phyloP scores from a whole-genome alignment of 2,113 vertebrate genomes.

The Psilopsiagon aurifrons region DNA sequence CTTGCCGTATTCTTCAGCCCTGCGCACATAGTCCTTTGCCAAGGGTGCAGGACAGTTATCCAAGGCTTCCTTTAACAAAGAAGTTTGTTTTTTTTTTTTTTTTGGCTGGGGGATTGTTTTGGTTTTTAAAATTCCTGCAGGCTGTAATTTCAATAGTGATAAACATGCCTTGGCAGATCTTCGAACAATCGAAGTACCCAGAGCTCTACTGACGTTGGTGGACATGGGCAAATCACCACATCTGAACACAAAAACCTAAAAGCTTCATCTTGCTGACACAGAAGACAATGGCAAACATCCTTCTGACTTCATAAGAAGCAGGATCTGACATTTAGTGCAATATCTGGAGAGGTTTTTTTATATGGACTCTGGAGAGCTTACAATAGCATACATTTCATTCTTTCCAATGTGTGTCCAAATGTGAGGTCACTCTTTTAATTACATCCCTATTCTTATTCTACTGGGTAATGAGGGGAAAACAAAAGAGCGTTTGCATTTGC shows the following conservation, averaged over 20 bases:
- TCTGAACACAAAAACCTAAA: background rate
- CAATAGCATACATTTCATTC: slow-evolving; percentile 19
- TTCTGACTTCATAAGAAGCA: background rate
- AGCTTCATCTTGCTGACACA: slow-evolving; percentile 3
- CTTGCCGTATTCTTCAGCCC: background rate
- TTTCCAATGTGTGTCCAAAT: slow-evolving; percentile 23
- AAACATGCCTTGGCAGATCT: background rate
- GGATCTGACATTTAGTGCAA: background rate
- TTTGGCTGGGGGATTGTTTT: background rate
- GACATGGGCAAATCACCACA: background rate
- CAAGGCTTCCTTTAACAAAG: background rate
- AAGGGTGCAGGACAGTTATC: background rate
- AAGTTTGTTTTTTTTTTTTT: background rate
- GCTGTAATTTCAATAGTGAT: background rate
- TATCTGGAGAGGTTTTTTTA: slow-evolving; percentile 14
- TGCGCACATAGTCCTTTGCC: background rate
- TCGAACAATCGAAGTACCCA: background rate
- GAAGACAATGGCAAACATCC: slow-evolving; percentile 38
- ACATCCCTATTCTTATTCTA: slow-evolving; percentile 25
- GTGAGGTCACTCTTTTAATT: slow-evolving; percentile 50
- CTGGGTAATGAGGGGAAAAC: background rate
- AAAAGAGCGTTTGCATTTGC: slow-evolving; percentile 41
- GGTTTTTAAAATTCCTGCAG: background rate
- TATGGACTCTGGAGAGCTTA: slow-evolving; percentile 6
- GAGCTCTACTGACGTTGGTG: background rate